A percentile compares a stretch with the other conserved stretches of the same genome.
Conservation (phyloP, 2,113 vertebrate genomes). For the Epinephelus lanceolatus region DNA sequence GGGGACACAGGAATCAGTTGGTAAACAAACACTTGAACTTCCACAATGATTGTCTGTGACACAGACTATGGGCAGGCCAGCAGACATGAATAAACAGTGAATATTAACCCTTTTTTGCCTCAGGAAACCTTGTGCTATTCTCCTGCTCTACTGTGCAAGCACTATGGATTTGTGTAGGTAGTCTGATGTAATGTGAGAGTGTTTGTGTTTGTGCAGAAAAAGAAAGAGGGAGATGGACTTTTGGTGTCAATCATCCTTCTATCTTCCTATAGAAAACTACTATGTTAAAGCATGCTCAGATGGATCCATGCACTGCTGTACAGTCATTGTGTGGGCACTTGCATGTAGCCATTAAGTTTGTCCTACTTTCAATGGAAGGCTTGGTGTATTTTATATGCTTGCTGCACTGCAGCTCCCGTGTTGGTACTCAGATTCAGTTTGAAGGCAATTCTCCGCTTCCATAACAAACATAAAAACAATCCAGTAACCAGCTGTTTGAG, state of each 20-base stretch:
- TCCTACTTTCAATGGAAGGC: conserved; percentile 45
- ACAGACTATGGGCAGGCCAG: conserved; percentile 60
- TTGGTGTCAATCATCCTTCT: conserved; percentile 14
- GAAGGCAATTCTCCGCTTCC: conserved; percentile 38
- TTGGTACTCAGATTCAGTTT: conserved; percentile 30
- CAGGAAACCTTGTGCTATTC: conserved; percentile 53
- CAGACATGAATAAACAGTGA: conserved; percentile 67
- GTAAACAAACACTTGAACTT: conserved; percentile 65
- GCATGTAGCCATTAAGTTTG: conserved; percentile 62
- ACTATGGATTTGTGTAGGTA: conserved; percentile 58
- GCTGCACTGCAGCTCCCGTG: conserved; percentile 31
- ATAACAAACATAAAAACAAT: conserved; percentile 18
- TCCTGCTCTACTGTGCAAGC: conserved; percentile 40
- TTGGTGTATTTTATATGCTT: conserved; percentile 27
- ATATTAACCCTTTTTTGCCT: conserved; percentile 65
- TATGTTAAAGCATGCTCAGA: conserved; percentile 46
- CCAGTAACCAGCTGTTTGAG: conserved; percentile 20
- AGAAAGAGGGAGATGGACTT: conserved; percentile 12
- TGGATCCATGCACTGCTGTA: conserved; percentile 46
- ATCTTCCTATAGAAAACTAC: conserved; percentile 42
- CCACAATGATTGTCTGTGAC: conserved; percentile 70
- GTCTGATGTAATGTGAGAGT: conserved; percentile 39
- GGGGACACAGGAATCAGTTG: conserved; percentile 40
- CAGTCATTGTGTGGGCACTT: conserved; percentile 61
- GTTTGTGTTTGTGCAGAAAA: conserved; percentile 50